Base-by-base conservation (phyloP, 2,888 invertebrate genomes). In the Ophion ellenae region DNA sequence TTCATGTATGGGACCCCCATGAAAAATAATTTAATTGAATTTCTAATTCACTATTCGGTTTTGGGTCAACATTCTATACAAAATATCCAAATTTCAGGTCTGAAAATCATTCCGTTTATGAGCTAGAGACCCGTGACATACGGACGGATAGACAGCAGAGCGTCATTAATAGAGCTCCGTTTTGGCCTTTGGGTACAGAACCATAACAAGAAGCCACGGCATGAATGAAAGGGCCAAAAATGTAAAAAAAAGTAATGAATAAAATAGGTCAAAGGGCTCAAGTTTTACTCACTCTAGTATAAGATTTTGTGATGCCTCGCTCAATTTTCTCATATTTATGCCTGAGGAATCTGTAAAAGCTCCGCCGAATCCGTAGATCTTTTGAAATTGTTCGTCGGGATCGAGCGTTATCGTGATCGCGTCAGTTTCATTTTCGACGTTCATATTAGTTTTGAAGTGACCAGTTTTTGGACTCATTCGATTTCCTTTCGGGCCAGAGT, bases 291-390 rank as follows among this genome's bases (percentile, higher is more conserved):
- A 96, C 95, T 94, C 92, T 28, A 97, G 90, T 7, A 97, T 91
- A 70, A 94, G 91, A 2, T 95, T 91, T 90, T 95, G 95, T 2
- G 95, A 91, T 0, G 89, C 91, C 47, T 94, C 91, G 0, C 96
- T 95, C n/a, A 98, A 94, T n/a, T 94, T 95, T 7, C 94, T 94
- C 90, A 97, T 96, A 92, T 97, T 97, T 20, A 97, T 96, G 0
- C 97, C 96, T 6, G 95, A 94, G 2, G 94, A 78, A 77, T 97
- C 97, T 0, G 98, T 98, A 85, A 98, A 97, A 0, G 98, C 97
- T 0, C 97, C 98, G 0, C 98, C 98, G 92, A 97, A 98, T 0
- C 98, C 98, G 85, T 96, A 93, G 24, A 98, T 97, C 28, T 91
- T 94, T 93, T 98, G 98, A 90, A 95, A 96, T 17, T 87, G 89